phyloP scores from a whole-genome alignment of 2,797 vertebrate species.

The Intellagama lesueurii region DNA sequence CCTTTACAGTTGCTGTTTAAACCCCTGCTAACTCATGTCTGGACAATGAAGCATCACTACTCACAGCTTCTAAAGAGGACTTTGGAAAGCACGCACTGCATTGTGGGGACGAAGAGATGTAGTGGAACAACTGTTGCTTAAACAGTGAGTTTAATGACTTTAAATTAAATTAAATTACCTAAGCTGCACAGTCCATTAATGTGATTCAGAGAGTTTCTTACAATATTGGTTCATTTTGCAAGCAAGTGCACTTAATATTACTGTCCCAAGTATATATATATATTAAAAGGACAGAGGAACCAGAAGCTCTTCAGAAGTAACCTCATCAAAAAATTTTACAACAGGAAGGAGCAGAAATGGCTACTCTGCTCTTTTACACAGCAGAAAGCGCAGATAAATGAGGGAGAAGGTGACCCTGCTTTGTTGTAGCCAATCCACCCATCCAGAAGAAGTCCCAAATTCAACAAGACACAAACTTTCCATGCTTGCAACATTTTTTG shows the following conservation, averaged over 20 bases:
- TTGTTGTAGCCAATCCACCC: background rate
- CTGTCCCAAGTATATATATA: background rate
- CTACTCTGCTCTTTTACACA: background rate
- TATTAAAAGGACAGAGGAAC: background rate
- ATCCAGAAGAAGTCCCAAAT: background rate
- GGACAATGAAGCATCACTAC: background rate
- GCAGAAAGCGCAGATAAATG: background rate
- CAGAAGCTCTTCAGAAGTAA: background rate
- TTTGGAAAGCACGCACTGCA: background rate
- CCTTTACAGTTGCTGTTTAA: no score
- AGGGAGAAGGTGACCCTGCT: background rate
- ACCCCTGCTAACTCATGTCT: no score
- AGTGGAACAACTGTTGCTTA: no score
- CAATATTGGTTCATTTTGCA: background rate
- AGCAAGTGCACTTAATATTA: background rate
- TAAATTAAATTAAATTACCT: no score
- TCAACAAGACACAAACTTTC: background rate
- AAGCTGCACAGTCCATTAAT: no score
- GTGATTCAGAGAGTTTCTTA: no score
- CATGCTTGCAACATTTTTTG: no score
- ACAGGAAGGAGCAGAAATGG: background rate
- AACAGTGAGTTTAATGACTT: no score
- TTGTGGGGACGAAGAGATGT: no score
- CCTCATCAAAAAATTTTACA: background rate
- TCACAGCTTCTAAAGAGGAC: no score